A percentile compares a stretch with the other conserved stretches of the same genome.
Evolutionary conservation across 1,140 invertebrate genomes (phyloP).

Genomic region (Bombyx mandarina): DNA sequence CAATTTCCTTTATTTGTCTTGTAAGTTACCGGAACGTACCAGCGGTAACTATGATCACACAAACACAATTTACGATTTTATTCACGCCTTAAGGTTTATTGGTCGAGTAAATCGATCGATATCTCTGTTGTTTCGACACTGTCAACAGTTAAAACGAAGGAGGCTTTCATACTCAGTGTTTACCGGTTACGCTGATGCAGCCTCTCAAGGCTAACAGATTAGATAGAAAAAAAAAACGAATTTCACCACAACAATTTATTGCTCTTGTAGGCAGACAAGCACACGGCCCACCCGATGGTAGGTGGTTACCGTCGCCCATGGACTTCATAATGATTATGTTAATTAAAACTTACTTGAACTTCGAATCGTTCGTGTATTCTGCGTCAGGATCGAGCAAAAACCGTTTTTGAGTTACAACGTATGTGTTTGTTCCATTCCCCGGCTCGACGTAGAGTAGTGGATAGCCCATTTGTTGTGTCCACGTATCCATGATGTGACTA

Average conservation of each 20-base stretch:
- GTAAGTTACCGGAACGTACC: slow-evolving; percentile 88
- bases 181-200: too few relatives aligned
- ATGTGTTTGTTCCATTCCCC: slow-evolving; percentile 55
- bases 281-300: too few relatives aligned
- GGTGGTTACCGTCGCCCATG: too few relatives aligned
- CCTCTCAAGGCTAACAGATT: too few relatives aligned
- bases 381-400: slow-evolving; percentile 80
- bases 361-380: slow-evolving; percentile 64
- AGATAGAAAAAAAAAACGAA: too few relatives aligned
- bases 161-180: too few relatives aligned
- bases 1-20: slow-evolving; percentile 72
- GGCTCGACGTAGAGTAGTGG: slow-evolving; percentile 81
- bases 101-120: too few relatives aligned
- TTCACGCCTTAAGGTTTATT: background rate
- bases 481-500: slow-evolving; percentile 89
- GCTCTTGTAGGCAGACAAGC: too few relatives aligned
- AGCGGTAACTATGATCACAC: slow-evolving; percentile 76
- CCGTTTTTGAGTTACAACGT: slow-evolving; percentile 85
- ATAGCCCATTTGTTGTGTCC: slow-evolving; percentile 94
- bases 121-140: too few relatives aligned
- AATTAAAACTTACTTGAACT: slow-evolving; percentile 71
- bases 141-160: too few relatives aligned
- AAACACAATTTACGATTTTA: background rate
- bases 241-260: too few relatives aligned
- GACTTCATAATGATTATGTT: background rate